phyloP scores from a whole-genome alignment of 2,888 invertebrate genomes.

The Phyto melanocephala region DNA sequence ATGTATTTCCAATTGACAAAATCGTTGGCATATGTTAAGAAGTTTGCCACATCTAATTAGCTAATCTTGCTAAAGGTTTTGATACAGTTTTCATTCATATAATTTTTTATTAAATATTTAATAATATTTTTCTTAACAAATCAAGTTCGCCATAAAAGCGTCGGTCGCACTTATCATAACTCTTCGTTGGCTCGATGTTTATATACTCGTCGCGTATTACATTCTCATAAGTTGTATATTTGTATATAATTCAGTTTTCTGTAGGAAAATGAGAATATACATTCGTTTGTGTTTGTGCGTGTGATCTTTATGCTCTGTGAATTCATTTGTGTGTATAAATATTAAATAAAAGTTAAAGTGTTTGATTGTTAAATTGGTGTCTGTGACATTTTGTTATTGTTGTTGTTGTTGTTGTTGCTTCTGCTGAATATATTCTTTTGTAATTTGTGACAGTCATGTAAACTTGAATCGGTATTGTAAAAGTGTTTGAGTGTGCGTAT shows the following conservation, averaged over 20 bases:
- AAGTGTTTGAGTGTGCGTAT: neutral
- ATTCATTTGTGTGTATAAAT: neutral
- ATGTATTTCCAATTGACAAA: no score
- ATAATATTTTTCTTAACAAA: no score
- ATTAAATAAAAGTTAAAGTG: constrained; percentile 51
- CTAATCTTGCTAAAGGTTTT: no score
- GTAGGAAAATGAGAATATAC: neutral
- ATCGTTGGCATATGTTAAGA: no score
- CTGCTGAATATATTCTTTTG: constrained; percentile 9
- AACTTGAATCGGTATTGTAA: constrained; percentile 7
- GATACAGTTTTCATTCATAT: no score
- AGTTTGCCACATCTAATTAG: no score
- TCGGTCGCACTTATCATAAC: constrained; percentile 7
- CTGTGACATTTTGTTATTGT: constrained; percentile 55
- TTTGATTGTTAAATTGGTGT: constrained; percentile 61
- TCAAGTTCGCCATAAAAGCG: no score
- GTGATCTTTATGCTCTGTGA: no score
- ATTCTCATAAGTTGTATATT: neutral
- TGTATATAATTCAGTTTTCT: neutral
- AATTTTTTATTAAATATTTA: no score
- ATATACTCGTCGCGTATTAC: neutral
- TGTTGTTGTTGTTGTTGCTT: neutral
- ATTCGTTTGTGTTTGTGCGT: no score
- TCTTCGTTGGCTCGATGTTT: neutral
- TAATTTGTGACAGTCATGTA: constrained; percentile 29